These are phyloP conservation scores for Sinosuthora webbiana DNA, from an alignment of 2,113 vertebrate species.

Conservation along the genomic window DNA sequence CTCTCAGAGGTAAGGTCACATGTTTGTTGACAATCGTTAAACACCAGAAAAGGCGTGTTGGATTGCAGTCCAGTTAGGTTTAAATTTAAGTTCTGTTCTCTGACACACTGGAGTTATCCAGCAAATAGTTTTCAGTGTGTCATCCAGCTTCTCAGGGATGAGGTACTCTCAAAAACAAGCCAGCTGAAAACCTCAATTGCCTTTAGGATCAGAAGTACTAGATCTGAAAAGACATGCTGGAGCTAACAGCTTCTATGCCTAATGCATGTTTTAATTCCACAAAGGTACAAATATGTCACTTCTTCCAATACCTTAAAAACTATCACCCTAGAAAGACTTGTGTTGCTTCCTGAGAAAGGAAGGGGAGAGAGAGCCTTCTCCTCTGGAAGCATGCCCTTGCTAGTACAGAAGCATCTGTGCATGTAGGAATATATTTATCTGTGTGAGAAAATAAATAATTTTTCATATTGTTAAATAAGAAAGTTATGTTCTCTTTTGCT, in stretches of 20 bases:
- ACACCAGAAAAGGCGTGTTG: neutral
- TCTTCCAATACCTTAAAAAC: neutral
- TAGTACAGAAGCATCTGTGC: neutral
- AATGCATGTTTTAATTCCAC: neutral
- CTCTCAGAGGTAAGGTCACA: constrained; percentile 82
- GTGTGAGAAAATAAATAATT: neutral
- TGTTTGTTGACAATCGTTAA: neutral
- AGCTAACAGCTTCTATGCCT: neutral
- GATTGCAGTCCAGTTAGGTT: neutral
- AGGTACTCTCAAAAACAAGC: neutral
- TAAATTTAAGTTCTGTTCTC: neutral
- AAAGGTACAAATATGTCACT: neutral
- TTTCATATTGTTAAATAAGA: neutral
- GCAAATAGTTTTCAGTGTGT: neutral
- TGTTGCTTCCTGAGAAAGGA: neutral
- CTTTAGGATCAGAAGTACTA: neutral
- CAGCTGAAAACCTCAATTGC: neutral
- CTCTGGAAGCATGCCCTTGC: neutral
- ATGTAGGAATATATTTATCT: neutral
- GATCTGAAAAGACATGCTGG: neutral
- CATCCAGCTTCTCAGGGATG: neutral
- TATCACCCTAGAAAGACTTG: neutral
- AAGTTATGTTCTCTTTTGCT: neutral
- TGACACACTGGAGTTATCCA: neutral
- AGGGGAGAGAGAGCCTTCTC: neutral